Conservation (phyloP, 2,113 vertebrate species). For the Psilopsiagon aurifrons region DNA sequence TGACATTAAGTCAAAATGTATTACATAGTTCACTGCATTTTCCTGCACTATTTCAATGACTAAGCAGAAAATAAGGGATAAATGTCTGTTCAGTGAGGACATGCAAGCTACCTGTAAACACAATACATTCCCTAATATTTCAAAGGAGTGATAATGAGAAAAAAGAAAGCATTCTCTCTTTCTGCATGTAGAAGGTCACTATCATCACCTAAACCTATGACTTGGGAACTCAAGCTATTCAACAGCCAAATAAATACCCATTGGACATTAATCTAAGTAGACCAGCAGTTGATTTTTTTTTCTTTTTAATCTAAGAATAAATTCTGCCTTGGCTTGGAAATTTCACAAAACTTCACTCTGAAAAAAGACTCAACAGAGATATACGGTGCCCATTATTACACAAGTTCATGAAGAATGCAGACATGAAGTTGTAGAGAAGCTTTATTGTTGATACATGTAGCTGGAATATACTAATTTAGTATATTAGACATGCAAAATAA, state of each 20-base stretch:
- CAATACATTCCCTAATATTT: background rate
- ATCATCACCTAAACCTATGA: background rate
- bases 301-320: background rate
- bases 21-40: background rate
- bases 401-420: background rate
- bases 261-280: background rate
- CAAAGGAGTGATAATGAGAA: background rate
- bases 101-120: background rate
- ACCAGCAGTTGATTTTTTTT: background rate
- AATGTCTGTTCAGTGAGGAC: background rate
- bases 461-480: background rate
- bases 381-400: background rate
- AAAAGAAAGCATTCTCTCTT: background rate
- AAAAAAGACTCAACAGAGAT: background rate
- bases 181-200: background rate
- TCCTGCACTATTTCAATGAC: background rate
- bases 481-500: background rate
- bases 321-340: background rate
- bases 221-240: background rate
- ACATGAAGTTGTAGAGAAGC: background rate
- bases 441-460: background rate
- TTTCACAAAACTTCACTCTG: background rate
- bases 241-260: background rate
- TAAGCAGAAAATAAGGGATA: background rate
- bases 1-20: background rate